Evolutionary conservation across 2,888 invertebrate species (phyloP).

Genomic region (Ichneumoninae sp.): DNA sequence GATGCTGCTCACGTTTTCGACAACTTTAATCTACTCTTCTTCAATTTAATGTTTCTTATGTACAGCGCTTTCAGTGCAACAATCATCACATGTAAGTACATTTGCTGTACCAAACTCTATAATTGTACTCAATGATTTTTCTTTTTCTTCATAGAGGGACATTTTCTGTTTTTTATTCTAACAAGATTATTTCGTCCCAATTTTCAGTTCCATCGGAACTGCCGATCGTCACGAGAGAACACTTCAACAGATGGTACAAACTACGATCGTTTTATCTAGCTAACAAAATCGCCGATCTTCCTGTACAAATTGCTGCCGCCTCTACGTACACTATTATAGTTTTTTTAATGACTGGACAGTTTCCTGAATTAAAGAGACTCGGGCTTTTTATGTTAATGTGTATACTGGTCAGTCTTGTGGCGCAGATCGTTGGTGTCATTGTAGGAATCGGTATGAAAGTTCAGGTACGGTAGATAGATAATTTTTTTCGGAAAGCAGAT

Average conservation of each 20-base stretch:
- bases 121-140: conserved; percentile 26
- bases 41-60: conserved; percentile 97
- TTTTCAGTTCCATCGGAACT: conserved; percentile 92
- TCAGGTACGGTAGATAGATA: conserved; percentile 86
- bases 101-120: background rate
- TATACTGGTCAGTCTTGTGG: conserved; percentile 92
- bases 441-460: conserved; percentile 93
- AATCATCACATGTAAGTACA: conserved; percentile 93
- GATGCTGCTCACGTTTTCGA: conserved; percentile 93
- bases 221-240: conserved; percentile 92
- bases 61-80: conserved; percentile 97
- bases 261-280: conserved; percentile 93
- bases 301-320: conserved; percentile 89
- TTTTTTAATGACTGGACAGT: conserved; percentile 95
- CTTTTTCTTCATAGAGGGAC: background rate
- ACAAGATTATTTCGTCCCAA: background rate
- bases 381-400: conserved; percentile 88
- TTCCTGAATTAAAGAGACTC: conserved; percentile 90
- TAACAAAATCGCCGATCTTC: conserved; percentile 92
- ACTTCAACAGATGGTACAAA: conserved; percentile 96
- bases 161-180: background rate
- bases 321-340: conserved; percentile 91
- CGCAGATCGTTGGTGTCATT: conserved; percentile 93
- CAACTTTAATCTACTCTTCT: conserved; percentile 95
- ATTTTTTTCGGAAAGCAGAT: background rate